A percentile compares a stretch with the other conserved stretches of the same genome.
Conservation (phyloP, 2,113 vertebrate species). For the Gallinago undulata region DNA sequence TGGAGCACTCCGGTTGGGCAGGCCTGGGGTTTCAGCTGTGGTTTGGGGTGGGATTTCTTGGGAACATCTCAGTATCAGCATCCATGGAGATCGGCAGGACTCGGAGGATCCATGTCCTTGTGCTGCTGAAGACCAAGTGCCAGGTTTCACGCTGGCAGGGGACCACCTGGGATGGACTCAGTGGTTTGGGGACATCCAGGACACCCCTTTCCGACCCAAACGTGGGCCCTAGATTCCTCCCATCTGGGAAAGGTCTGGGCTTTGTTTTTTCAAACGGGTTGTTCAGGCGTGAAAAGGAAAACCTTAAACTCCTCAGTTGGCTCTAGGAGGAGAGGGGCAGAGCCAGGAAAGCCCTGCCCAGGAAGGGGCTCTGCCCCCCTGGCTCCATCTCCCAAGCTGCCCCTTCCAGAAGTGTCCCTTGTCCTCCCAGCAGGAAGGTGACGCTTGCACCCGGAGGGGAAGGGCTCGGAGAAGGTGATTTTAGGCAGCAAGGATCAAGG, state of each 20-base stretch:
- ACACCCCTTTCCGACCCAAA: background rate
- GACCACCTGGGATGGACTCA: accelerated
- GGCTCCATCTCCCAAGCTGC: background rate
- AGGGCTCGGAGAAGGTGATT: background rate
- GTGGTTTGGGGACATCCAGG: background rate
- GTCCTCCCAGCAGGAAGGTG: background rate
- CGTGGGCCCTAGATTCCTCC: accelerated
- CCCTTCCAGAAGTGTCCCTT: background rate
- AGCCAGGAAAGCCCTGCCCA: background rate
- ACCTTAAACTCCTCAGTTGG: background rate
- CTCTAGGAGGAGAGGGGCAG: background rate
- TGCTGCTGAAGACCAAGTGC: background rate
- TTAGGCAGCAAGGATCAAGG: background rate
- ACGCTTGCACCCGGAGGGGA: accelerated
- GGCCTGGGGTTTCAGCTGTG: accelerated
- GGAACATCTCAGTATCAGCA: background rate
- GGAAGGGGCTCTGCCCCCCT: background rate
- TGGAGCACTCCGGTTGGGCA: background rate
- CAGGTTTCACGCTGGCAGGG: background rate
- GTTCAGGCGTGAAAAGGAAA: background rate
- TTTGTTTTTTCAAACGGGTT: background rate
- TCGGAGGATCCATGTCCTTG: accelerated
- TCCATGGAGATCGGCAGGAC: accelerated
- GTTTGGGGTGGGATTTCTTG: background rate
- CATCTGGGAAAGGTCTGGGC: background rate